Conservation (phyloP, 2,797 vertebrate species). For the Pipistrellus nathusii region DNA sequence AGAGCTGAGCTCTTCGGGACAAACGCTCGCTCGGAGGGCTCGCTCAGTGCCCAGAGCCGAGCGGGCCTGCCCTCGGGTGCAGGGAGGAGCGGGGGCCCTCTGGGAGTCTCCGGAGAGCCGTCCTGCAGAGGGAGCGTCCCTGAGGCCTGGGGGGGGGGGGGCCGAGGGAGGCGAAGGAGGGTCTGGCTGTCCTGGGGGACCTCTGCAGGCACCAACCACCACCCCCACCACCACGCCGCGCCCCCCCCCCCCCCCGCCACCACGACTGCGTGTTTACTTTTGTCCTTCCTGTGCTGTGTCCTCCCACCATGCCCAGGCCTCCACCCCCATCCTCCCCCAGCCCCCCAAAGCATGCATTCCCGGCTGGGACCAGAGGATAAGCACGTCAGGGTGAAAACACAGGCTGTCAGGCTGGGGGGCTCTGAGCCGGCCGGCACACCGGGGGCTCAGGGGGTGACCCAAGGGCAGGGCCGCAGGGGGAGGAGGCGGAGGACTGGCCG, state of each 20-base stretch:
- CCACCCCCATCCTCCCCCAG: background rate
- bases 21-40: fast-evolving
- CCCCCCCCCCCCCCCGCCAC: too few relatives aligned
- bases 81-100: too few relatives aligned
- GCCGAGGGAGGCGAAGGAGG: fast-evolving
- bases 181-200: fast-evolving
- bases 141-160: background rate
- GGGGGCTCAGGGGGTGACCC: background rate
- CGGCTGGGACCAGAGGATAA: fast-evolving
- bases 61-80: too few relatives aligned
- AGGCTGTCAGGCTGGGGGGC: too few relatives aligned
- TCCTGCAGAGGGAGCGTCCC: background rate
- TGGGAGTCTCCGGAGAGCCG: fast-evolving
- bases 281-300: fast-evolving
- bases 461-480: fast-evolving
- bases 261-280: fast-evolving
- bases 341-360: fast-evolving
- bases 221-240: too few relatives aligned
- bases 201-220: background rate
- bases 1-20: background rate
- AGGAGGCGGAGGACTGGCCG: background rate
- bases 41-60: fast-evolving
- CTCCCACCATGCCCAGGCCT: fast-evolving
- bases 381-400: background rate
- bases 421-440: background rate